Conservation (phyloP, 2,797 vertebrate genomes). For the Clarias platycephalus region DNA sequence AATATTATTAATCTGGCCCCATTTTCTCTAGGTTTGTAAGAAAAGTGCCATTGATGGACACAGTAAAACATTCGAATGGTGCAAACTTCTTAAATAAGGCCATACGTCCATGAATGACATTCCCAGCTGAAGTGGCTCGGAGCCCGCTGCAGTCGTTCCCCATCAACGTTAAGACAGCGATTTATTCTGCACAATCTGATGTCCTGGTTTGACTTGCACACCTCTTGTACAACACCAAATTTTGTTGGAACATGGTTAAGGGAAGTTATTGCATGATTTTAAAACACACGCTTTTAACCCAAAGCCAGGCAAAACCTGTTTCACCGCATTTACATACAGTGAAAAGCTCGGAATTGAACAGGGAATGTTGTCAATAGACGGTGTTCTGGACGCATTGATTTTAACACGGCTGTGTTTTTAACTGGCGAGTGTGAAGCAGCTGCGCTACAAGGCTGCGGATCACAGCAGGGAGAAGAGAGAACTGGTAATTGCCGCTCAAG, state of each 20-base stretch:
- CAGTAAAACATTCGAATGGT: no score
- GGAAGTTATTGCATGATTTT: not conserved
- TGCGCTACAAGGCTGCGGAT: conserved; percentile 38
- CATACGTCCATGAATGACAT: no score
- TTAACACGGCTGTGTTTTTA: conserved; percentile 37
- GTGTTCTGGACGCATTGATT: conserved; percentile 48
- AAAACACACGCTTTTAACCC: not conserved
- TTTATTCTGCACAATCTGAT: no score
- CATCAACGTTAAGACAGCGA: no score
- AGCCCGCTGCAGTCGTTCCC: no score
- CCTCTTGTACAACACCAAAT: not conserved
- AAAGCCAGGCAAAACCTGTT: not conserved
- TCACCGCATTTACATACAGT: not conserved
- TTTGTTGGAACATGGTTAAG: no score
- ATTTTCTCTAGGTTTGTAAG: not conserved
- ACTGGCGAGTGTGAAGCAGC: conserved; percentile 43
- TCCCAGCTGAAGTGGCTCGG: no score
- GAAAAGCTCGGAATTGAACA: conserved; percentile 3
- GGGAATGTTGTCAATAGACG: conserved; percentile 14
- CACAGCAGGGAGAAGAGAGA: conserved; percentile 37
- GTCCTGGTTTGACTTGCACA: no score
- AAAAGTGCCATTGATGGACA: not conserved
- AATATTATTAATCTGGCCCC: not conserved
- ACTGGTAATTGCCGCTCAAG: conserved; percentile 57
- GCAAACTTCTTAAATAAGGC: no score